Conservation (phyloP, 2,113 vertebrate genomes). For the Muntiacus muntjak region DNA sequence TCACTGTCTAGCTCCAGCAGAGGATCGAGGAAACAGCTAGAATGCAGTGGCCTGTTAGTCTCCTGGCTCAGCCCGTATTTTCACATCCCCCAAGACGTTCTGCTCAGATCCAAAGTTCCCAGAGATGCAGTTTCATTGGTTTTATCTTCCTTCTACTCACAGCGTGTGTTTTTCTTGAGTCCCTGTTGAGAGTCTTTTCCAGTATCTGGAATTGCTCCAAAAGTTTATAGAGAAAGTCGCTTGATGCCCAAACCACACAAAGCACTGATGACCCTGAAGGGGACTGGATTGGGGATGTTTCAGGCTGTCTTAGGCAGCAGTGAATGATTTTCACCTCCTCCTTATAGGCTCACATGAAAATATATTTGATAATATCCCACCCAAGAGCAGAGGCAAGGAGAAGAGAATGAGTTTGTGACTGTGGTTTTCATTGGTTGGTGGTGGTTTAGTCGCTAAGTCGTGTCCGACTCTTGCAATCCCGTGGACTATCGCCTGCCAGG, state of each 20-base stretch:
- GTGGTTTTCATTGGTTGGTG: background rate
- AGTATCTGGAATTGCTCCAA: background rate
- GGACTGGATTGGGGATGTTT: fast-evolving
- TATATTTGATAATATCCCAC: background rate
- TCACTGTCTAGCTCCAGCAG: background rate
- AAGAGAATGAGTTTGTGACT: background rate
- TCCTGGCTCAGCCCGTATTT: background rate
- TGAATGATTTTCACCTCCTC: background rate
- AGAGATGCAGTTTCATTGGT: fast-evolving
- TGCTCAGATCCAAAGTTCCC: background rate
- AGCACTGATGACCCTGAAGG: background rate
- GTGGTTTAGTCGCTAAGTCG: background rate
- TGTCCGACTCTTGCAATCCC: fast-evolving
- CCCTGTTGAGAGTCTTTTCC: background rate
- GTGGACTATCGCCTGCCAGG: background rate
- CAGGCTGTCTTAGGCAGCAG: background rate
- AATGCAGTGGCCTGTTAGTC: fast-evolving
- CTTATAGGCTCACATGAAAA: background rate
- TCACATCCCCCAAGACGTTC: fast-evolving
- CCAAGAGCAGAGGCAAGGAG: background rate
- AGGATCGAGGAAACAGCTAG: fast-evolving
- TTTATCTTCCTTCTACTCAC: background rate
- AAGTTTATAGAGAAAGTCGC: background rate
- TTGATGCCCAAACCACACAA: fast-evolving
- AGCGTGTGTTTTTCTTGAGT: background rate